Percentiles rank a stretch among this genome's conserved stretches.
phyloP scores from a whole-genome alignment of 1,140 invertebrate genomes.

The Phymorhynchus buccinoides region DNA sequence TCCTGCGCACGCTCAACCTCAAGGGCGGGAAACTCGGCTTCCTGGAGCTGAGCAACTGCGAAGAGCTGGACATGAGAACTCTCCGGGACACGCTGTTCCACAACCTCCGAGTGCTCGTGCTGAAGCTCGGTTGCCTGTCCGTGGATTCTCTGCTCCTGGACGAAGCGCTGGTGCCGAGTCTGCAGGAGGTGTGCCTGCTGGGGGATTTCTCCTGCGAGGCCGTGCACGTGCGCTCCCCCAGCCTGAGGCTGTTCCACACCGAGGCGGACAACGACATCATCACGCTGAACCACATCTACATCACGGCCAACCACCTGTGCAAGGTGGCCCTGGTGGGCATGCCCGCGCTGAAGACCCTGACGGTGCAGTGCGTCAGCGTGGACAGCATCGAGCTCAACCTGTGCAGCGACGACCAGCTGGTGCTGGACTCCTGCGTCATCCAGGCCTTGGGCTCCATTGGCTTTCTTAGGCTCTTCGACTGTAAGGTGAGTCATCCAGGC shows the following conservation, averaged over 20 bases:
- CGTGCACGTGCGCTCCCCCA: conserved; percentile 63
- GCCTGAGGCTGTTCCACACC: conserved; percentile 62
- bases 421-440: conserved; percentile 65
- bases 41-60: conserved; percentile 63
- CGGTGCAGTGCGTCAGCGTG: conserved; percentile 66
- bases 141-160: conserved; percentile 64
- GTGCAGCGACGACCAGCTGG: conserved; percentile 66
- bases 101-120: conserved; percentile 54
- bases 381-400: conserved; percentile 68
- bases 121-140: conserved; percentile 62
- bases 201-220: conserved; percentile 66
- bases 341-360: conserved; percentile 64
- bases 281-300: conserved; percentile 66
- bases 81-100: conserved; percentile 54
- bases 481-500: conserved; percentile 64
- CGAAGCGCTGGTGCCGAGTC: conserved; percentile 57
- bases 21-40: conserved; percentile 55
- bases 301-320: conserved; percentile 67
- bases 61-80: conserved; percentile 61
- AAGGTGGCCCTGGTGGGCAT: conserved; percentile 64
- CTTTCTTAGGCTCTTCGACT: conserved; percentile 67
- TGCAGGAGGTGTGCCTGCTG: conserved; percentile 65
- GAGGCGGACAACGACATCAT: conserved; percentile 65
- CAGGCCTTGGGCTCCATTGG: conserved; percentile 66
- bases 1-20: conserved; percentile 57